Evolutionary conservation across 2,113 vertebrate genomes (phyloP).

Genomic region (Aldabrachelys gigantea): DNA sequence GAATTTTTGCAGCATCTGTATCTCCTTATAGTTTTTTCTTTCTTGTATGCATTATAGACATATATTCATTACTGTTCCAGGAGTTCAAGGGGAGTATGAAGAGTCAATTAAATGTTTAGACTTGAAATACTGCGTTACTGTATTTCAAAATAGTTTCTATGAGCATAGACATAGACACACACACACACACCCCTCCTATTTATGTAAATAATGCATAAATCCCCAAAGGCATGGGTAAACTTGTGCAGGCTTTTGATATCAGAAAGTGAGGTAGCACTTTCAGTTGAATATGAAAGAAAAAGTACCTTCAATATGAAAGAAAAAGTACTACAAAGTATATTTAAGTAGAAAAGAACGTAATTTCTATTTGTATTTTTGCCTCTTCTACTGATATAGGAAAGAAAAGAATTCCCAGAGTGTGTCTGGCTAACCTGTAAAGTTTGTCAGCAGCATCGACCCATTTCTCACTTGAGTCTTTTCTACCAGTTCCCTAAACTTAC

Average conservation of each 20-base stretch:
- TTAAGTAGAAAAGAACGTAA: background rate
- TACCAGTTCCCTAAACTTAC: background rate
- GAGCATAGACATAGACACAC: fast-evolving
- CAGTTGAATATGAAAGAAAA: background rate
- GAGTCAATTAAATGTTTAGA: slow-evolving; percentile 5
- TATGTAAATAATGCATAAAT: slow-evolving; percentile 1
- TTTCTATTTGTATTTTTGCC: background rate
- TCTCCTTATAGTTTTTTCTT: slow-evolving; percentile 29
- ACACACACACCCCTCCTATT: background rate
- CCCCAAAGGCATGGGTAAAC: background rate
- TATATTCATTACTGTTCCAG: background rate
- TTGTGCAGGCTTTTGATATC: background rate
- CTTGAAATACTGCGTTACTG: slow-evolving; percentile 22
- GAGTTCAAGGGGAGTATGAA: slow-evolving; percentile 37
- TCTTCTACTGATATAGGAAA: background rate
- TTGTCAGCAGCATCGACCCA: background rate
- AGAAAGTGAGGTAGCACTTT: background rate
- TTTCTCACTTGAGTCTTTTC: background rate
- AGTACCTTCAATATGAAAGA: background rate
- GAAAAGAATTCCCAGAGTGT: background rate
- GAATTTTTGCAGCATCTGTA: slow-evolving; percentile 39
- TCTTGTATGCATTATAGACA: background rate
- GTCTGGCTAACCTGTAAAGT: background rate
- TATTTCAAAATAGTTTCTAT: slow-evolving; percentile 5
- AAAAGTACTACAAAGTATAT: background rate